phyloP scores from a whole-genome alignment of 2,797 vertebrate species.

The Mormyrus hasselquistii region DNA sequence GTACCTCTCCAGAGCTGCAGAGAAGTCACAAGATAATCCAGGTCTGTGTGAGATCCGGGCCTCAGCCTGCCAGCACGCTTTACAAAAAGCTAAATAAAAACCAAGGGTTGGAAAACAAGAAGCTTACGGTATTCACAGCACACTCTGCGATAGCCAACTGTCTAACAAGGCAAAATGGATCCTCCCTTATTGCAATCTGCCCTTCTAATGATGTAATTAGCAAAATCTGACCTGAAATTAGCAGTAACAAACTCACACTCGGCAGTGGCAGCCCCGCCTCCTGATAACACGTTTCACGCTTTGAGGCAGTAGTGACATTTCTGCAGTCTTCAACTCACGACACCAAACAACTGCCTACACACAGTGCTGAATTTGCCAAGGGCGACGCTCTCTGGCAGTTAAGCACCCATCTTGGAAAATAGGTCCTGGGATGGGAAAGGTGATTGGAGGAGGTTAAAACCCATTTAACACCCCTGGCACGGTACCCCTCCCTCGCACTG shows the following conservation, averaged over 20 bases:
- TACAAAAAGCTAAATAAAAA: slow-evolving; percentile 33
- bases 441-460: background rate
- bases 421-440: background rate
- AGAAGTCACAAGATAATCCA: slow-evolving; percentile 55
- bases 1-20: slow-evolving; percentile 37
- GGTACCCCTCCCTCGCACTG: background rate
- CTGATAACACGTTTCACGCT: background rate
- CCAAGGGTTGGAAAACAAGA: background rate
- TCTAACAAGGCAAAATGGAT: too few species aligned
- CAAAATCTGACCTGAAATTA: background rate
- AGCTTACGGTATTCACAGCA: background rate
- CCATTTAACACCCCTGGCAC: background rate
- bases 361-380: background rate
- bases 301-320: background rate
- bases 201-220: background rate
- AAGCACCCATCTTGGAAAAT: background rate
- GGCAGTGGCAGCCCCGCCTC: background rate
- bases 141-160: background rate
- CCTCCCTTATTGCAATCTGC: background rate
- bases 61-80: slow-evolving; percentile 29
- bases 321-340: background rate
- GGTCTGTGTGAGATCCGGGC: slow-evolving; percentile 42
- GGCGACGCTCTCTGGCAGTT: background rate
- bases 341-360: background rate
- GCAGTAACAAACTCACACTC: background rate